Base-by-base conservation (phyloP, 1,140 invertebrate species). In the Acromyrmex heyeri region DNA sequence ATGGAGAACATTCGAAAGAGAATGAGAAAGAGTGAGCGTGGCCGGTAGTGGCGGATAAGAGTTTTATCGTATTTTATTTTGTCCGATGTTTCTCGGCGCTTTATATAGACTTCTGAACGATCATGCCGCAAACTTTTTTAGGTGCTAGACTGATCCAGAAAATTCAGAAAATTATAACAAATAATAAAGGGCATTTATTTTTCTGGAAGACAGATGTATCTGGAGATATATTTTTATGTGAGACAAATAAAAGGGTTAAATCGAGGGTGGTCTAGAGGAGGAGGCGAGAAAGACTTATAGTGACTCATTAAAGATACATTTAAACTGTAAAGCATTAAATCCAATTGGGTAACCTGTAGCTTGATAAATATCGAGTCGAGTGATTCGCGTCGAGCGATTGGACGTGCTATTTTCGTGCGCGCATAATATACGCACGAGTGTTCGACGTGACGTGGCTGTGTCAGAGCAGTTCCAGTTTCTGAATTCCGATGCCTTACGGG, bases 11-110 rank as follows among this genome's bases (percentile, higher is more conserved):
- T 55, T 24, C n/a, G 34, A 62, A n/a, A 77, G 53, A 86, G 85
- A 70, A 16, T 27, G 55, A 53, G 77, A 81, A 38, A 48, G 50
- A 86, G 57, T 30, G 65, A 72, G 77, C 7, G 53, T 57, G 62
- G 38, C 24, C 34, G 62, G 55, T 44, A 48, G 24, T 53, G 30
- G 59, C 27, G n/a, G 44, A 70, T 87, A 76, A 77, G 38, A 44
- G 30, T 87, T 76, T 85, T 85, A 87, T 87, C 85, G 53, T 64
- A 69, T 69, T 87, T 87, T 55, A 85, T 87, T 64, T 48, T n/a
- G 62, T 21, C 34, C 50, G 34, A 50, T 65, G 53, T 72, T 64
- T 50, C 53, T 53, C 70, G 57, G 30, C 27, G 61, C 44, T 87
- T 69, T 85, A 87, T 85, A 76, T 87, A 87, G 50, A 75, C 34